Base-by-base conservation (phyloP, 2,797 vertebrate genomes). In the Myripristis murdjan region DNA sequence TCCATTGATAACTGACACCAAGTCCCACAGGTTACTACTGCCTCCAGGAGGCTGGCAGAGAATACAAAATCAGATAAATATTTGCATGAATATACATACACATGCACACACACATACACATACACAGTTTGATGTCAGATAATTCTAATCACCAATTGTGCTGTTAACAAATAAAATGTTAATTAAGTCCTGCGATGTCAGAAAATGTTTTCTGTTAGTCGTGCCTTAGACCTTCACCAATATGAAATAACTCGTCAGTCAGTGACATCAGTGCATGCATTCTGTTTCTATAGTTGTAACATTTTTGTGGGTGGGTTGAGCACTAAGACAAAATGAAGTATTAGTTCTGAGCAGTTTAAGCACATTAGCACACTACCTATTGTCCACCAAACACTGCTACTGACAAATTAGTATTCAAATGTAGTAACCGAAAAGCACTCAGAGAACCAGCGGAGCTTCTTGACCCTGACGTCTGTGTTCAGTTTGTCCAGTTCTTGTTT, bases 21-120 rank as follows among this genome's bases (percentile, higher is more conserved):
- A 86, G 87, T 97, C 96, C 97, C 98, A 99, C 61, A 99, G 90
- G 90, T 99, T 99, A 67, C 95, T 95, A 92, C 96, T 98, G 84
- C 97, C 97, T 62, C 96, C 97, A 78, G 96, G 97, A 90, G 97
- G 95, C 98, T 99, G 77, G 2, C 0, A 24, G 5, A 8, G 8
- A 35, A 54, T 0, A 22, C n/a, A 9, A 47, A 55, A 9, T 47
- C 22, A 57, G 14, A 39, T 31, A 68, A 14, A 23, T 6, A 26
- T 5, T 48, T 15, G 16, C 8, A 59, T 54, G 59, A 35, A 73
- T 22, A 66, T 12, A 48, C 24, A 51, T 0, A 55, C 22, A 52
- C 12, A 62, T 10, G 48, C 23, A 44, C 41, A 44, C 14, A 44
- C 15, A 44, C 15, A 31, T 9, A 28, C 16, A 51, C 9, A 41